Evolutionary conservation across 2,888 invertebrate genomes (phyloP).

Genomic region (Sussaba pulchella): DNA sequence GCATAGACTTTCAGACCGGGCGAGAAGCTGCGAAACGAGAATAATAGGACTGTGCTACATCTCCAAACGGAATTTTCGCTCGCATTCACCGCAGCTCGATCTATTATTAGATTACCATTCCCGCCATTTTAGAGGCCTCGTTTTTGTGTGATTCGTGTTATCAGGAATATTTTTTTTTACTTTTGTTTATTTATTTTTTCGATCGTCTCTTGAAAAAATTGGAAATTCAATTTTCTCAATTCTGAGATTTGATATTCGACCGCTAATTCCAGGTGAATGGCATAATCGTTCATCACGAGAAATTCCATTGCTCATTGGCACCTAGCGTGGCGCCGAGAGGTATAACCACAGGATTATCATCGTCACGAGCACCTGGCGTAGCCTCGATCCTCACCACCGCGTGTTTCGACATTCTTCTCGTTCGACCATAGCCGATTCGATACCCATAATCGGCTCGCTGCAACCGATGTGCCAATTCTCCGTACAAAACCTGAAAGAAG

Average conservation of each 20-base stretch:
- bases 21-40: conserved; percentile 15
- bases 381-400: conserved; percentile 23
- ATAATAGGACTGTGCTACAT: not conserved
- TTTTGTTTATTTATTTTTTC: no score
- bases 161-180: no score
- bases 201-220: not conserved
- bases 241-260: not conserved
- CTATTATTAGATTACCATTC: not conserved
- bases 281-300: not conserved
- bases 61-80: conserved; percentile 1
- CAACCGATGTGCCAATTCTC: conserved; percentile 46
- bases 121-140: not conserved
- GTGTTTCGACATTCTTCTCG: conserved; percentile 40
- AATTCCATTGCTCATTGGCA: not conserved
- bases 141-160: no score
- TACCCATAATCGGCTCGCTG: conserved; percentile 24
- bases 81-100: not conserved
- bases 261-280: not conserved
- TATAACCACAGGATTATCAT: conserved; percentile 38
- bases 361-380: conserved; percentile 51
- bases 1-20: conserved; percentile 9
- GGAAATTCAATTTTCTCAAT: no score
- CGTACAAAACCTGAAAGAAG: conserved; percentile 23
- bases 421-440: conserved; percentile 46
- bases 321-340: conserved; percentile 15